A percentile compares a stretch with the other conserved stretches of the same genome.
phyloP scores from a whole-genome alignment of 1,140 invertebrate species.

The Hirudo medicinalis region DNA sequence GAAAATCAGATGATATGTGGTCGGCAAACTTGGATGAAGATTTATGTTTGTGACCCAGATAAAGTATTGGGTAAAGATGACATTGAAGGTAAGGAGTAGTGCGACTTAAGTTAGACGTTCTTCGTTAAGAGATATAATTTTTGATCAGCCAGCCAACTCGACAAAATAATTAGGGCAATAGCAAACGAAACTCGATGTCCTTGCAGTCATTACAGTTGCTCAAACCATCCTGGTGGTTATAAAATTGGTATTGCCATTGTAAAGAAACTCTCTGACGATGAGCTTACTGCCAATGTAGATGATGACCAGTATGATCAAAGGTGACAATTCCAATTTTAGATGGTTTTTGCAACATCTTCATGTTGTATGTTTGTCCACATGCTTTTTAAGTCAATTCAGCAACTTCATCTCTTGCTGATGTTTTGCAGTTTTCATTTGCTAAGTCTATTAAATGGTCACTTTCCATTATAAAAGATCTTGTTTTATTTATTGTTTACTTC shows the following conservation, averaged over 20 bases:
- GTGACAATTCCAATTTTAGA: background rate
- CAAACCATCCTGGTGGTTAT: conserved; percentile 11
- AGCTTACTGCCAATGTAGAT: background rate
- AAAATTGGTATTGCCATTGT: conserved; percentile 17
- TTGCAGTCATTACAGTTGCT: conserved; percentile 7
- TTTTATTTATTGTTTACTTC: too few species aligned
- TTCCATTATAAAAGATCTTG: too few species aligned
- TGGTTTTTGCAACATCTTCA: too few species aligned
- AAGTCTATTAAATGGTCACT: too few species aligned
- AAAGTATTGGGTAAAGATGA: conserved; percentile 7
- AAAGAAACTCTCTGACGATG: conserved; percentile 1
- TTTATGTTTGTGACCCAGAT: conserved; percentile 18
- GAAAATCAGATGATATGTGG: conserved; percentile 14
- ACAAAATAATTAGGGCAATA: conserved; percentile 6
- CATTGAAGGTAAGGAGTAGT: conserved; percentile 4
- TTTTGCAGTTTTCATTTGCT: too few species aligned
- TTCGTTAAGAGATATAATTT: background rate
- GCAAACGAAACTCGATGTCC: conserved; percentile 15
- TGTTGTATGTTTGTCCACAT: too few species aligned
- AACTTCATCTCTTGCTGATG: too few species aligned
- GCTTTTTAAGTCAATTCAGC: too few species aligned
- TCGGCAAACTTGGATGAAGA: background rate
- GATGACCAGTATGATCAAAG: conserved; percentile 11
- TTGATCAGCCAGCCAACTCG: conserved; percentile 13
- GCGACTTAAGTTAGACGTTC: background rate